phyloP scores from a whole-genome alignment of 2,113 vertebrate species.

The Pterocles gutturalis region DNA sequence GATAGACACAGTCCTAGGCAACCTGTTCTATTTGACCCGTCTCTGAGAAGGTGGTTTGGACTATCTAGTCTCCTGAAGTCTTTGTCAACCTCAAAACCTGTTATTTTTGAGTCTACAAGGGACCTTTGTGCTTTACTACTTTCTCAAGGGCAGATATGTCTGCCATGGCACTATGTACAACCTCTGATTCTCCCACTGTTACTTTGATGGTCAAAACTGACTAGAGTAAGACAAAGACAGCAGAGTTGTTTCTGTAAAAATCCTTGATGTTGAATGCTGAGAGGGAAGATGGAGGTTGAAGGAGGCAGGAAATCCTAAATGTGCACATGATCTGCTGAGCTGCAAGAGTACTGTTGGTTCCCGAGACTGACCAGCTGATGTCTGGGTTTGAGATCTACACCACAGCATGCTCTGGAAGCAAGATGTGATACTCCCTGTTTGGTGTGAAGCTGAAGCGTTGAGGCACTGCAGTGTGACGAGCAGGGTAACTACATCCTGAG shows the following conservation, averaged over 20 bases:
- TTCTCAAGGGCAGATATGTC: background rate
- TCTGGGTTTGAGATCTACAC: background rate
- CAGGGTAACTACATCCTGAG: background rate
- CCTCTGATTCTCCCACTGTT: background rate
- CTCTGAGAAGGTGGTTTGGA: background rate
- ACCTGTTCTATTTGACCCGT: background rate
- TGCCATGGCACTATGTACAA: background rate
- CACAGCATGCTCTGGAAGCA: background rate
- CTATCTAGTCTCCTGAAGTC: background rate
- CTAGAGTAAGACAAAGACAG: background rate
- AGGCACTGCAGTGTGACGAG: rapidly evolving
- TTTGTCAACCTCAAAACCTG: background rate
- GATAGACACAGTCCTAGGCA: background rate
- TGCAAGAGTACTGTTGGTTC: background rate
- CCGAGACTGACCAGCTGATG: background rate
- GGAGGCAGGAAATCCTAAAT: background rate
- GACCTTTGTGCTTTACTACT: background rate
- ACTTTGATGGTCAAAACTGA: background rate
- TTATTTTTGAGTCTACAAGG: background rate
- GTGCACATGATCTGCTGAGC: background rate
- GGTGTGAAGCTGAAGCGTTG: background rate
- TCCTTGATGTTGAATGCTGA: background rate
- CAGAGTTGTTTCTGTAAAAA: background rate
- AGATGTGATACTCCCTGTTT: background rate
- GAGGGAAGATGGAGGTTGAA: background rate